Conservation (phyloP, 2,113 vertebrate genomes). For the Willisornis vidua region DNA sequence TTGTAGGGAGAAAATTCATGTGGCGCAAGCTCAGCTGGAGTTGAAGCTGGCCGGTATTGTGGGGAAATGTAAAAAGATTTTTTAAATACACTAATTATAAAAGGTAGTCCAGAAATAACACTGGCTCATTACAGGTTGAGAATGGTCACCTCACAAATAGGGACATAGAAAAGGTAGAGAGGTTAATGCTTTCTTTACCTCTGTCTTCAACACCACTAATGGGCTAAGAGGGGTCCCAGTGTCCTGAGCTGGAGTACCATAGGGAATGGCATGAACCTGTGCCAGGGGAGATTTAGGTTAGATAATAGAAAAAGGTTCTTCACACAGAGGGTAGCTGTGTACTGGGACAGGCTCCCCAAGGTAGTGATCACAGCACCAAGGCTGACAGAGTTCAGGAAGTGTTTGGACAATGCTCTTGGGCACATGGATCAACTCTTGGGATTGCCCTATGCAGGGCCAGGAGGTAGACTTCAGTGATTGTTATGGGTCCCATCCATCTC, state of each 20-base stretch:
- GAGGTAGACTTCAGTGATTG: not conserved
- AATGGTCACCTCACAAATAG: not conserved
- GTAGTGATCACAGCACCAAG: not conserved
- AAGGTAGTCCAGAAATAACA: not conserved
- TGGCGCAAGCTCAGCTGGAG: not conserved
- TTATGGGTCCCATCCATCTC: not conserved
- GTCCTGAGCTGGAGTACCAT: not conserved
- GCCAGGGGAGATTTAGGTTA: not conserved
- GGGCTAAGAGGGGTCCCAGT: not conserved
- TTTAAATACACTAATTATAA: not conserved
- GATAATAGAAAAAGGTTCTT: not conserved
- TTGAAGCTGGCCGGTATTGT: not conserved
- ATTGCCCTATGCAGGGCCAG: not conserved
- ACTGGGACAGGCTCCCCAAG: not conserved
- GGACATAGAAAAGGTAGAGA: not conserved
- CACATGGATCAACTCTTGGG: not conserved
- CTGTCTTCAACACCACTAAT: not conserved
- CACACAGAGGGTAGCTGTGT: not conserved
- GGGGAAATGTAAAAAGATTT: no score
- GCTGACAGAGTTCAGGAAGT: not conserved
- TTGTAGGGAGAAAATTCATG: not conserved
- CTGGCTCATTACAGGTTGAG: not conserved
- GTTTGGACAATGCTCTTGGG: not conserved
- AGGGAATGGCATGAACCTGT: not conserved
- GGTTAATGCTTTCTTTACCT: not conserved